These are phyloP conservation scores for Leptopterna dolabrata DNA, from an alignment of 2,888 invertebrate genomes.

Conservation along the genomic window DNA sequence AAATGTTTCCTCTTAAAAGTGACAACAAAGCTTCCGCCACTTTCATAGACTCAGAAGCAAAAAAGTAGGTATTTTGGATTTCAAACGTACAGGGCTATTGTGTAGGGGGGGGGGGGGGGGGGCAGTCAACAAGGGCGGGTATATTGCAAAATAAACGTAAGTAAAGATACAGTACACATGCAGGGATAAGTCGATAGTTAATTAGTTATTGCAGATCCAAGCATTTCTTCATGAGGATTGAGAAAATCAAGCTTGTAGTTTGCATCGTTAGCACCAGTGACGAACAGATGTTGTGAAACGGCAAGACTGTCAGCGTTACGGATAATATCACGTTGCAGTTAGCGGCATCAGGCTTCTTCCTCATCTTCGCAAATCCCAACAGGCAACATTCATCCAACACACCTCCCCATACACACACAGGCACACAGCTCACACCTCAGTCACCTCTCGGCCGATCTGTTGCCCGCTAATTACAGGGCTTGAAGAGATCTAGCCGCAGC, in stretches of 20 bases:
- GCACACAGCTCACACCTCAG: not conserved
- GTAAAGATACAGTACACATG: no score
- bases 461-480: conserved; percentile 21
- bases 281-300: not conserved
- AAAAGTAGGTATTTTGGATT: no score
- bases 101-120: no score
- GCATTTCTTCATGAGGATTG: no score
- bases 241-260: not conserved
- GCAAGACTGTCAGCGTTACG: not conserved
- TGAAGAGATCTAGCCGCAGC: conserved; percentile 23
- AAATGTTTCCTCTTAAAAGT: no score
- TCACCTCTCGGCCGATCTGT: not conserved
- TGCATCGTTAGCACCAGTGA: not conserved
- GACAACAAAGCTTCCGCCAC: no score
- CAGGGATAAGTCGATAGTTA: no score
- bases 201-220: no score
- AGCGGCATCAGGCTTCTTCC: not conserved
- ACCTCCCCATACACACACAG: not conserved
- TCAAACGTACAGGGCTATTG: no score
- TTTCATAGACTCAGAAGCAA: no score
- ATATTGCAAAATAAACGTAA: no score
- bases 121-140: no score
- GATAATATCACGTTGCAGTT: conserved; percentile 8
- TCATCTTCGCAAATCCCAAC: not conserved
- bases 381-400: not conserved